phyloP scores from a whole-genome alignment of 2,888 invertebrate species.

The Rhagophthalmus giganteus region DNA sequence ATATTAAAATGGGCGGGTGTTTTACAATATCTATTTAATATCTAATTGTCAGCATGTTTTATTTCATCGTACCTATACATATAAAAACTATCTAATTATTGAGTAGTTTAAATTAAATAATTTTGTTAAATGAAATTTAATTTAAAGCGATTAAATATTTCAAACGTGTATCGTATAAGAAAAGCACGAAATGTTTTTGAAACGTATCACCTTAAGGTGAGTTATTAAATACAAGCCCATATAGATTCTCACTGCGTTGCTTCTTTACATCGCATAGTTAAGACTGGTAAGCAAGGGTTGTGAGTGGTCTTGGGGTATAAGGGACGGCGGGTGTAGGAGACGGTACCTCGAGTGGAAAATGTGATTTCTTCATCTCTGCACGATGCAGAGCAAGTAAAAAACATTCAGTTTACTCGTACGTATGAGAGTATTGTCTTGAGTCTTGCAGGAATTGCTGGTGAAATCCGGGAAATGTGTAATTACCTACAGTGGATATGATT shows the following conservation, averaged over 20 bases:
- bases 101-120: too few relatives aligned
- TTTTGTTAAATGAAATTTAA: too few relatives aligned
- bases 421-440: conserved; percentile 18
- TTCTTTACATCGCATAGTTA: conserved; percentile 51
- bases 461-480: conserved; percentile 26
- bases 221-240: conserved; percentile 33
- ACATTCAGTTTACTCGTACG: conserved; percentile 16
- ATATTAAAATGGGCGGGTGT: too few relatives aligned
- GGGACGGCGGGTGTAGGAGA: conserved; percentile 34
- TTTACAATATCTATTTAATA: too few relatives aligned
- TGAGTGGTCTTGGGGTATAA: conserved; percentile 52
- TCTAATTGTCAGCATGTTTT: too few relatives aligned
- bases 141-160: too few relatives aligned
- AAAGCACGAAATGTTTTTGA: too few relatives aligned
- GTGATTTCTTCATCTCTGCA: conserved; percentile 55
- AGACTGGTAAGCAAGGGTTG: conserved; percentile 51
- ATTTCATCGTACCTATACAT: too few relatives aligned
- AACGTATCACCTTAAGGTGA: too few relatives aligned
- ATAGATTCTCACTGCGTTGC: conserved; percentile 43
- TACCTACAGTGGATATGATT: conserved; percentile 25
- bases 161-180: too few relatives aligned
- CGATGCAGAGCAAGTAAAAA: conserved; percentile 20
- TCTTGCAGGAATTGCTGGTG: conserved; percentile 25
- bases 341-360: conserved; percentile 55
- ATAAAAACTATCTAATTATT: too few relatives aligned